phyloP scores from a whole-genome alignment of 2,797 vertebrate genomes.

The Xiphophorus birchmanni region DNA sequence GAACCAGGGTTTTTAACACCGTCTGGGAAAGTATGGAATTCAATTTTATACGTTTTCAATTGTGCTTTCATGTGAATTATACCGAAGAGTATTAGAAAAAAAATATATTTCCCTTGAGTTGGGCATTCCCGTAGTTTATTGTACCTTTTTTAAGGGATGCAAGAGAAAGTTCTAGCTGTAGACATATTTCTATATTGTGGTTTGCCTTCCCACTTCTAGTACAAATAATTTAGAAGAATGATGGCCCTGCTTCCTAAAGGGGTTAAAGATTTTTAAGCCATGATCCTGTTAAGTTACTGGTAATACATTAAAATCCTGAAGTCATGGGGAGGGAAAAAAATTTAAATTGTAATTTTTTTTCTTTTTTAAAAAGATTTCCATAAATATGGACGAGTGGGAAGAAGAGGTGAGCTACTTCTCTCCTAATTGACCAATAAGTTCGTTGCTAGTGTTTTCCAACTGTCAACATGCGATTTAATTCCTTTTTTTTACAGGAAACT shows the following conservation, averaged over 20 bases:
- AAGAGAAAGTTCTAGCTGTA: not conserved
- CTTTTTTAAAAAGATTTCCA: constrained; percentile 16
- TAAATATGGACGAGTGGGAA: constrained; percentile 57
- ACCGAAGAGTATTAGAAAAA: not conserved
- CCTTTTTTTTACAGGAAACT: not conserved
- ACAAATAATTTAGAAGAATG: not conserved
- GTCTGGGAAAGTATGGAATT: not conserved
- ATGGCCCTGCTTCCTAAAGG: not conserved
- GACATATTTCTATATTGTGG: not conserved
- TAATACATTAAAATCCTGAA: not conserved
- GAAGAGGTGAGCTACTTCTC: constrained; percentile 40
- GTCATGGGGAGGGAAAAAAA: too few relatives aligned
- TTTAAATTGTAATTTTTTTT: not conserved
- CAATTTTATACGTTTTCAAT: not conserved
- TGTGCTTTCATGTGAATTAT: not conserved
- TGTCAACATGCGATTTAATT: not conserved
- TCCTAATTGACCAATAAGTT: not conserved
- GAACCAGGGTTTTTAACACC: not conserved
- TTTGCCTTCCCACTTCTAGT: not conserved
- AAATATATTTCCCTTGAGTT: too few relatives aligned
- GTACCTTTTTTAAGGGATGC: not conserved
- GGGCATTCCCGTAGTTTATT: too few relatives aligned
- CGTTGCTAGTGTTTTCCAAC: too few relatives aligned
- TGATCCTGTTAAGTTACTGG: not conserved
- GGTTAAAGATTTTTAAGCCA: not conserved